These are phyloP conservation scores for Heterochromis multidens DNA, from an alignment of 2,113 vertebrate species.

Conservation along the genomic window DNA sequence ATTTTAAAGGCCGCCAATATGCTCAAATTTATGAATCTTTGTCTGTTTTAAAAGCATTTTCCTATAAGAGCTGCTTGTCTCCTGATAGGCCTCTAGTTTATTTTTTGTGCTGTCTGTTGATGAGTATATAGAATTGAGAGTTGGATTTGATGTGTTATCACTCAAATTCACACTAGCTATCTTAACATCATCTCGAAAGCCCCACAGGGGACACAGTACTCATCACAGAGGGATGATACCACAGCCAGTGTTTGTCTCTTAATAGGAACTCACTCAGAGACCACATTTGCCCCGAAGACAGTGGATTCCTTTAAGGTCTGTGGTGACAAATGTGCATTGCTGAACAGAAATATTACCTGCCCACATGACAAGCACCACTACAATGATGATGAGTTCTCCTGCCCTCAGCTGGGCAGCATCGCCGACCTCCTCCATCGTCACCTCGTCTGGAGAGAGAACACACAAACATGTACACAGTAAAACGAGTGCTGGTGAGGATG, in stretches of 20 bases:
- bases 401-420: conserved; percentile 86
- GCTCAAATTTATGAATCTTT: background rate
- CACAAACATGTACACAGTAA: conserved; percentile 5
- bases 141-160: background rate
- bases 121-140: background rate
- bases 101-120: background rate
- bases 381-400: conserved; percentile 93
- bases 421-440: conserved; percentile 88
- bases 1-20: too few species aligned
- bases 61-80: background rate
- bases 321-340: conserved; percentile 22
- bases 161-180: background rate
- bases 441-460: conserved; percentile 80
- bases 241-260: background rate
- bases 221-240: background rate
- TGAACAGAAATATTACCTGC: conserved; percentile 79
- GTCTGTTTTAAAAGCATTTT: background rate
- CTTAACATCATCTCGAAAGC: background rate
- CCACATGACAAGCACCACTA: conserved; percentile 97
- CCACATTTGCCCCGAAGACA: background rate
- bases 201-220: background rate
- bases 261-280: background rate
- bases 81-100: background rate
- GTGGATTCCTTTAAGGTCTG: conserved; percentile 8
- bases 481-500: background rate